Evolutionary conservation across 2,888 invertebrate genomes (phyloP).

Genomic region (Nycteola revayana): DNA sequence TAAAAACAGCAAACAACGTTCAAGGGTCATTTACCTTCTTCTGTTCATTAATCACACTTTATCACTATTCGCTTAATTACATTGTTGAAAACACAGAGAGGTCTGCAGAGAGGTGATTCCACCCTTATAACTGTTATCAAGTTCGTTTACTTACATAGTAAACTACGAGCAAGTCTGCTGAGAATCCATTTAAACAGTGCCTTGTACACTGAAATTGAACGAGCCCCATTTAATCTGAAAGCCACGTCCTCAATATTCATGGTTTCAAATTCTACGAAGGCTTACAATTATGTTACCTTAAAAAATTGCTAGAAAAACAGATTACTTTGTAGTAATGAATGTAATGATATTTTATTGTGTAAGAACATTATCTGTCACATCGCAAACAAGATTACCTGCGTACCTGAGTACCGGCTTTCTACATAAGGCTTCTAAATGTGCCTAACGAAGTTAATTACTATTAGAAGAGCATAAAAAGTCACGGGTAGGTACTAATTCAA

Average conservation of each 20-base stretch:
- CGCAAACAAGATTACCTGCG: constrained; percentile 46
- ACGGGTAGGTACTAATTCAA: background rate
- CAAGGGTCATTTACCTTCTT: no score
- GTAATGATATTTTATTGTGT: constrained; percentile 34
- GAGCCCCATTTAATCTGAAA: constrained; percentile 39
- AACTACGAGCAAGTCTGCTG: constrained; percentile 14
- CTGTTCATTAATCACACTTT: no score
- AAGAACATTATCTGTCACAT: constrained; percentile 36
- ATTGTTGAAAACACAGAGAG: constrained; percentile 4
- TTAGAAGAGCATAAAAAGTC: constrained; percentile 7
- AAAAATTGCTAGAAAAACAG: constrained; percentile 10
- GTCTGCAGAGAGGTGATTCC: background rate
- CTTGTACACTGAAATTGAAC: constrained; percentile 51
- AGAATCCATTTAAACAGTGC: constrained; percentile 33
- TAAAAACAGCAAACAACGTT: no score
- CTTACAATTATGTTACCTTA: no score
- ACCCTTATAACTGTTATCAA: background rate
- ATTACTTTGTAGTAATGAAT: constrained; percentile 41
- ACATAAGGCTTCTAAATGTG: constrained; percentile 41
- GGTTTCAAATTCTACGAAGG: no score
- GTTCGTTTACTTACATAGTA: constrained; percentile 3
- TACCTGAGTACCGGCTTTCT: constrained; percentile 33
- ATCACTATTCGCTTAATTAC: background rate
- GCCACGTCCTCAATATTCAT: background rate
- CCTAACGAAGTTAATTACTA: constrained; percentile 24